phyloP scores from a whole-genome alignment of 2,113 vertebrate species.

The Phaetusa simplex region DNA sequence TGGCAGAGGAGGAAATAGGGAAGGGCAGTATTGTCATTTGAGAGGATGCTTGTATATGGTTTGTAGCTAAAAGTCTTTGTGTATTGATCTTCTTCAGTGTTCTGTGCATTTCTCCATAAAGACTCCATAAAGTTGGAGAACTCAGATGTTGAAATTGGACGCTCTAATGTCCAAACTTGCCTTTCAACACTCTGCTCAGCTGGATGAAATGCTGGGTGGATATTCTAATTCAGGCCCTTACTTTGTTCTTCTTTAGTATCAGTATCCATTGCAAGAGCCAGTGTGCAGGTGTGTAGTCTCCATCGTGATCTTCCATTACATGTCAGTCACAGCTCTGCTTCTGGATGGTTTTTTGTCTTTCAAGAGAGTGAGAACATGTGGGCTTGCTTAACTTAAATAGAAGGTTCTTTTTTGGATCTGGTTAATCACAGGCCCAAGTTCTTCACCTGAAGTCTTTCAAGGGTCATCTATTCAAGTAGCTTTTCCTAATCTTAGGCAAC shows the following conservation, averaged over 20 bases:
- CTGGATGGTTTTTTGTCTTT: neutral
- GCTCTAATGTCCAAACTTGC: neutral
- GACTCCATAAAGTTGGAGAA: neutral
- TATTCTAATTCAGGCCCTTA: neutral
- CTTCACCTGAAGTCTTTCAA: neutral
- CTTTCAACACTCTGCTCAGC: neutral
- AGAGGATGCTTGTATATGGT: neutral
- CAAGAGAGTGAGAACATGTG: neutral
- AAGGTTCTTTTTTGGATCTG: neutral
- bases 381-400: neutral
- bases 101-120: neutral
- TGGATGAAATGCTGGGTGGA: neutral
- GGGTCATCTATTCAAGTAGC: neutral
- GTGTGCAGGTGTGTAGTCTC: neutral
- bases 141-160: neutral
- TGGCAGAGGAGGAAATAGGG: neutral
- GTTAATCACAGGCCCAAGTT: neutral
- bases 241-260: neutral
- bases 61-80: neutral
- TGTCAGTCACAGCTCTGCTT: neutral
- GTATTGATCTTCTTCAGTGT: neutral
- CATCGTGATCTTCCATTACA: neutral
- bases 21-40: neutral
- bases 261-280: neutral
- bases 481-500: neutral